Evolutionary conservation across 1,140 invertebrate genomes (phyloP), one percentile per base, ranked within the genome.

Genomic region (Cydia strobilella): DNA sequence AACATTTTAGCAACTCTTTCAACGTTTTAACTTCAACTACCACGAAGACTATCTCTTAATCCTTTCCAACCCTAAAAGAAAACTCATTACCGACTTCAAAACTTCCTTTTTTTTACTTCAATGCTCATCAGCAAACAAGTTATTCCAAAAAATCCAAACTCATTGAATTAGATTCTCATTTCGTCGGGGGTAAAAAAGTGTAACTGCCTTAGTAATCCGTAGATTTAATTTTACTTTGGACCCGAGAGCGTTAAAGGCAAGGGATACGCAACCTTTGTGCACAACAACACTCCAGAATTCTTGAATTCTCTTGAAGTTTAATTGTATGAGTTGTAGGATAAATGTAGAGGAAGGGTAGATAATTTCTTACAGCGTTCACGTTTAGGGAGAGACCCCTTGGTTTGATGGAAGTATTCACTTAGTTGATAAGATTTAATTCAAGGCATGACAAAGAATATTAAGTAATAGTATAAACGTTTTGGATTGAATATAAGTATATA

Each of bases 261-360:
- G 15, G 15, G 7, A 2, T 54, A 18, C 51, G n/a, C n/a, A 54
- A 54, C 51, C 51, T 54, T 54, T 54, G 51, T 66, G 27, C 5
- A 66, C 2, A 72, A 42, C 12, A 15, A 31, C 66, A n/a, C 18
- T 48, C 3, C n/a, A 35, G 23, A 72, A 42, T 72, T 45, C 69
- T 72, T 72, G 42, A 31, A 66, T 66, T 66, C 63, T 35, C 71
- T 48, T 25, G 10, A 79, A 81, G 79, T 87, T 89, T 90, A 89
- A 90, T 89, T 88, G 86, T 82, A 86, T 76, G 78, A 84, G 79
- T 87, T 87, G 83, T 84, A 84, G 82, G 81, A 76, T 74, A 72
- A 72, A 66, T 66, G 69, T 45, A 75, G 79, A 78, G 77, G 75
- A 74, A 79, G 66, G 54, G 42, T 73, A 82, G 85, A 84, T 86